Evolutionary conservation across 2,888 invertebrate species (phyloP).

Genomic region (Melangyna quadrimaculata): DNA sequence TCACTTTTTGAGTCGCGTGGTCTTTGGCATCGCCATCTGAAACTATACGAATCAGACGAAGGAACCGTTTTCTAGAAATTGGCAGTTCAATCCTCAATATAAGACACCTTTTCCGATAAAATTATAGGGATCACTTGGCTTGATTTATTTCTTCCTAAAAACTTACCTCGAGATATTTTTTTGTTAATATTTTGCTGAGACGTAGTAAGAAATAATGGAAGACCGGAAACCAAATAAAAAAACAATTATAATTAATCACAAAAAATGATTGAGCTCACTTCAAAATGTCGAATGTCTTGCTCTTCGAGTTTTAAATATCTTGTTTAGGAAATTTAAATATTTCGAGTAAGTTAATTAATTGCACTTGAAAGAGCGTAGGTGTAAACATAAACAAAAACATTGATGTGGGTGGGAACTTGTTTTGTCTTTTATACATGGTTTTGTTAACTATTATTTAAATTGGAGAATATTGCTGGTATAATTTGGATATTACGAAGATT

Average conservation of each 20-base stretch:
- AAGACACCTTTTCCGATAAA: background rate
- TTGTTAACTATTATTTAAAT: background rate
- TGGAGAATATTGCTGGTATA: background rate
- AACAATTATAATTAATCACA: constrained; percentile 37
- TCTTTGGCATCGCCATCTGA: background rate
- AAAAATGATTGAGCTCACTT: constrained; percentile 38
- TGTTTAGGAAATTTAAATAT: background rate
- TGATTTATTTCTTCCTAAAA: background rate
- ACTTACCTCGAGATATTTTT: constrained; percentile 20
- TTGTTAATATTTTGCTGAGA: background rate
- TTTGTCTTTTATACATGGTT: background rate
- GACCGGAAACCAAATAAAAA: constrained; percentile 21
- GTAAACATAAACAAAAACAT: no score
- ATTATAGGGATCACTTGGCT: background rate
- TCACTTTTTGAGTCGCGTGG: background rate
- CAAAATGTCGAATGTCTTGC: constrained; percentile 27
- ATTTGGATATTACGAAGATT: background rate
- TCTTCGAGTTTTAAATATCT: background rate
- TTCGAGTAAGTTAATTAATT: constrained; percentile 20
- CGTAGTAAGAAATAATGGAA: background rate
- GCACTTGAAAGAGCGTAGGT: background rate
- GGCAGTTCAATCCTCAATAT: background rate
- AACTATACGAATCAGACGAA: background rate
- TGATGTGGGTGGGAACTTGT: background rate
- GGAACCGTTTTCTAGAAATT: background rate